Evolutionary conservation across 1,140 invertebrate species (phyloP).

Genomic region (Diorhabda sublineata): DNA sequence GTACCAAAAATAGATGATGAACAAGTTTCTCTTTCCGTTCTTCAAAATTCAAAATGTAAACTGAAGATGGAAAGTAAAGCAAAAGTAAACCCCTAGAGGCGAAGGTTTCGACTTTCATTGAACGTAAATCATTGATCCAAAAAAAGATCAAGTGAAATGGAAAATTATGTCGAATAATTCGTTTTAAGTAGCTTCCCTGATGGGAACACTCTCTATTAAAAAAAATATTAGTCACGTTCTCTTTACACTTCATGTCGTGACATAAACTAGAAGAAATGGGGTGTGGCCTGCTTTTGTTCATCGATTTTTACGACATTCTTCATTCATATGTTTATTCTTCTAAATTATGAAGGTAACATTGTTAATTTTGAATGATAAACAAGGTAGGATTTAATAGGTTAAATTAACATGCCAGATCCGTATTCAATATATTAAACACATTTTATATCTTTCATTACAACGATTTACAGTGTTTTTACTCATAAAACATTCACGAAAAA

Average conservation of each 20-base stretch:
- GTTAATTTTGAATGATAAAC: too few relatives aligned
- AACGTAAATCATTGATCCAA: conserved; percentile 2
- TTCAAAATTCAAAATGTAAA: neutral
- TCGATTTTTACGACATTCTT: neutral
- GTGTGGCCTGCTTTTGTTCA: neutral
- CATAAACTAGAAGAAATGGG: neutral
- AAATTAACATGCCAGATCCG: too few relatives aligned
- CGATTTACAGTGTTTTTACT: too few relatives aligned
- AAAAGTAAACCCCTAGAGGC: neutral
- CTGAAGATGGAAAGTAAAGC: neutral
- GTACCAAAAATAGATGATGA: neutral
- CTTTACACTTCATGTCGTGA: neutral
- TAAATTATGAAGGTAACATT: too few relatives aligned
- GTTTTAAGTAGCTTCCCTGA: conserved; percentile 1
- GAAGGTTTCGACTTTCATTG: neutral
- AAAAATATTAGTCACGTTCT: neutral
- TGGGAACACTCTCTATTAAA: neutral
- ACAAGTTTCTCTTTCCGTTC: neutral
- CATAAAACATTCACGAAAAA: too few relatives aligned
- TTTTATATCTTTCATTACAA: too few relatives aligned
- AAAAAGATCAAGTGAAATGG: neutral
- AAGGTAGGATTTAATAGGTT: too few relatives aligned
- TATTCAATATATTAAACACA: too few relatives aligned
- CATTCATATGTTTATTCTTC: too few relatives aligned
- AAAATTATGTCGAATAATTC: neutral